These are phyloP conservation scores for Silurus aristotelis DNA, from an alignment of 2,797 vertebrate species.

Conservation along the genomic window DNA sequence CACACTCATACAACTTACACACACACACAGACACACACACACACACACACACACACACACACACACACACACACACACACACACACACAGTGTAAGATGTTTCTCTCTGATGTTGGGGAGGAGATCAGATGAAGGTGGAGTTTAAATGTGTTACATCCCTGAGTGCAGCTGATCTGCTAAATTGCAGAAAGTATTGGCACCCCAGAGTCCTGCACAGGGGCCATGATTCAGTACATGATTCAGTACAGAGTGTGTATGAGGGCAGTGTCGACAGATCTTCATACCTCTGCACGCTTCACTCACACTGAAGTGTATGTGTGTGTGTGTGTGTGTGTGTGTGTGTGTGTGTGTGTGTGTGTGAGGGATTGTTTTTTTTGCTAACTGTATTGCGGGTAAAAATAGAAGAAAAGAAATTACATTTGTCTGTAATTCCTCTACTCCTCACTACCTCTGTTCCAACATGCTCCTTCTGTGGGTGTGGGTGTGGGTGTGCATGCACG, in stretches of 20 bases:
- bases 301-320: constrained; percentile 5
- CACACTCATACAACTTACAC: neutral
- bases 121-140: neutral
- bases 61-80: neutral
- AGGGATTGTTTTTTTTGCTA: neutral
- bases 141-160: neutral
- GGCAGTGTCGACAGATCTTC: constrained; percentile 8
- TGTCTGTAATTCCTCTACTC: no score
- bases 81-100: neutral
- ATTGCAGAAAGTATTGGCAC: neutral
- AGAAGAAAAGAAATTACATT: no score
- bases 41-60: neutral
- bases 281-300: neutral
- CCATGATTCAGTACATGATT: neutral
- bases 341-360: constrained; percentile 4
- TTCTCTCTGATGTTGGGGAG: no score
- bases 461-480: no score
- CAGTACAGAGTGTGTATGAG: constrained; percentile 6
- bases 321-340: constrained; percentile 13
- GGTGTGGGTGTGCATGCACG: neutral
- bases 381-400: no score
- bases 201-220: neutral
- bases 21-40: neutral
- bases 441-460: no score
- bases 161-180: neutral